Evolutionary conservation across 2,888 invertebrate species (phyloP), one percentile per base, ranked within the genome.

Genomic region (Stenchaetothrips biformis): DNA sequence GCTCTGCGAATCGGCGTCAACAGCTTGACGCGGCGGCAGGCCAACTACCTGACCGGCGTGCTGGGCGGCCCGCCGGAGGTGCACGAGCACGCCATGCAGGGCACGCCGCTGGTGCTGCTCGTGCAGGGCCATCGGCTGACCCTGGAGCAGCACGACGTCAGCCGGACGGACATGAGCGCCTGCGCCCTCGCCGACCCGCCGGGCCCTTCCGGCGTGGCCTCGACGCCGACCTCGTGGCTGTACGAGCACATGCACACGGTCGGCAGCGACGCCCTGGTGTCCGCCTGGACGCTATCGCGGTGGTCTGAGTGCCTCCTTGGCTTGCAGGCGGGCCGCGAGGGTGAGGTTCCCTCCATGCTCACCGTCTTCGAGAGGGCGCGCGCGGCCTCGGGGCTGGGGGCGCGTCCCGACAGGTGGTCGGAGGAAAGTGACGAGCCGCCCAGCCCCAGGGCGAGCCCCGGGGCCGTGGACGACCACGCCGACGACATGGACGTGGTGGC

Each of bases 401-500:
- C 4, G 37, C 37, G 37, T 4, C 1, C 37, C 37, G 37, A 37
- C 37, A 37, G 37, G 37, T 37, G 37, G 37, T 37, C 37, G 37
- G 37, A 37, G 37, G 37, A 37, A 1, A 37, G 37, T 37, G 37
- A 37, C 37, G 37, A 37, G 4, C 37, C 37, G 37, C 37, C 37
- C 37, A 37, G 37, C 37, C 37, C 37, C 37, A 37, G 37, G 37
- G 37, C 11, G 21, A 53, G 18, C 13, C 21, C 8, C 21, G 25
- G 21, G 21, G 67, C 11, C 67, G 37, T 37, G 37, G 67, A n/a
- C 25, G 25, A 25, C 53, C 18, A 13, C 67, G 25, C 67, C 9
- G 67, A 74, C 67, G 25, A 74, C 67, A 74, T 74, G 21, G 67
- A 74, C 67, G 67, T 74, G 67, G 67, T 74, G 67, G 67, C 25